Evolutionary conservation across 2,888 invertebrate genomes (phyloP).

Genomic region (Cheilosia scutellata): DNA sequence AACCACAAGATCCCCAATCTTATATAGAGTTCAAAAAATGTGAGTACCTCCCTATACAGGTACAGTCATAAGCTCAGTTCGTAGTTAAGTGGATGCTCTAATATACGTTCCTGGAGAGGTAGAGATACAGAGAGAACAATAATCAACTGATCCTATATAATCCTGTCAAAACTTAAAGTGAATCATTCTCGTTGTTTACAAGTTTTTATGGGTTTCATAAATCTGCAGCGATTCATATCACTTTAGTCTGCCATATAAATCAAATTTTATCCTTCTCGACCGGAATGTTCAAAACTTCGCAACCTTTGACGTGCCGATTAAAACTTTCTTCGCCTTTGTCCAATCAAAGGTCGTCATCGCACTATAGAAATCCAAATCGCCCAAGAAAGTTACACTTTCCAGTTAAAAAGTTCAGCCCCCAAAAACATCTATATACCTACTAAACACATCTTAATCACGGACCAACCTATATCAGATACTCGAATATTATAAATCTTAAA

Average conservation of each 20-base stretch:
- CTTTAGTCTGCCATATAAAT: slow-evolving; percentile 69
- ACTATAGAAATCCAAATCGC: background rate
- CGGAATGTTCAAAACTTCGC: slow-evolving; percentile 16
- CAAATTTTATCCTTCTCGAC: slow-evolving; percentile 28
- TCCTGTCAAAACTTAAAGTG: slow-evolving; percentile 15
- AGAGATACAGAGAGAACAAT: background rate
- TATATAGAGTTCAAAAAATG: no score
- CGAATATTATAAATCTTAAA: slow-evolving; percentile 70
- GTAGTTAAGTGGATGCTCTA: no score
- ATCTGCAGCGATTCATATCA: slow-evolving; percentile 57
- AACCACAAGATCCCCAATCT: no score
- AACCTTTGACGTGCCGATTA: slow-evolving; percentile 70
- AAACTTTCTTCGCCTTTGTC: slow-evolving; percentile 50
- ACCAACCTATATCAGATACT: slow-evolving; percentile 57
- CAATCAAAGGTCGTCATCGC: slow-evolving; percentile 39
- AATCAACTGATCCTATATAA: background rate
- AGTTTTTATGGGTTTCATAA: slow-evolving; percentile 47
- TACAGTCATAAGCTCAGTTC: no score
- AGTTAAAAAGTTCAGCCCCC: slow-evolving; percentile 18
- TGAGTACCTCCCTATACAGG: no score
- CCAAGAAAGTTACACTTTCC: slow-evolving; percentile 10
- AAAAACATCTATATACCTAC: slow-evolving; percentile 1
- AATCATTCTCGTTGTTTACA: slow-evolving; percentile 26
- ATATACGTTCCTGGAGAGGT: no score
- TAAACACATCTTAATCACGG: slow-evolving; percentile 69